These are phyloP conservation scores for Troides aeacus DNA, from an alignment of 2,888 invertebrate species.

Conservation along the genomic window DNA sequence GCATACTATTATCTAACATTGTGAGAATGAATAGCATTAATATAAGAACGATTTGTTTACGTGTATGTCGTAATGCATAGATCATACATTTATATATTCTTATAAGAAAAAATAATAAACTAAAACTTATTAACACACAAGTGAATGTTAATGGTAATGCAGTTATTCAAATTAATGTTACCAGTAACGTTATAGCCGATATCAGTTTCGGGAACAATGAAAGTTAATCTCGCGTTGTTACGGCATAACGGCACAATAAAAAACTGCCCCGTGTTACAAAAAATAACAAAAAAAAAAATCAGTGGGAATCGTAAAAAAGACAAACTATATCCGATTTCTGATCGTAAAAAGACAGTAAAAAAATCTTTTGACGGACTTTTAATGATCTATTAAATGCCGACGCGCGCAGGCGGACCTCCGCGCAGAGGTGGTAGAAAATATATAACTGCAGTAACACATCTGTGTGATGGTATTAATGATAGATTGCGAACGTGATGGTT, in stretches of 20 bases:
- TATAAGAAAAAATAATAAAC: too few relatives aligned
- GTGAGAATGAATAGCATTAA: too few relatives aligned
- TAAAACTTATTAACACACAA: too few relatives aligned
- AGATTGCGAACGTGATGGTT: too few relatives aligned
- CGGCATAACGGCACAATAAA: constrained; percentile 35
- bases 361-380: constrained; percentile 65
- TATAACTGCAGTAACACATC: too few relatives aligned
- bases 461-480: too few relatives aligned
- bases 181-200: constrained; percentile 37
- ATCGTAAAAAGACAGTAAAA: constrained; percentile 63
- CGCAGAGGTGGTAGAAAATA: neutral
- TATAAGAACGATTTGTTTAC: too few relatives aligned
- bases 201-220: constrained; percentile 50
- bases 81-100: too few relatives aligned
- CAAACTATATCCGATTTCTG: constrained; percentile 69
- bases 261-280: constrained; percentile 37
- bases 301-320: constrained; percentile 59
- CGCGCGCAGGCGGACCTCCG: constrained; percentile 4
- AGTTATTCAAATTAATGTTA: neutral
- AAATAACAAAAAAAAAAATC: constrained; percentile 43
- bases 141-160: too few relatives aligned
- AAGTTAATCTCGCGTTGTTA: constrained; percentile 54
- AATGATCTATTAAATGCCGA: constrained; percentile 59
- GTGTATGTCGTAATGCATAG: too few relatives aligned
- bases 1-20: too few relatives aligned